A percentile compares a stretch with the other conserved stretches of the same genome.
These are phyloP conservation scores for Guaruba guarouba DNA, from an alignment of 2,113 vertebrate genomes.

Conservation along the genomic window DNA sequence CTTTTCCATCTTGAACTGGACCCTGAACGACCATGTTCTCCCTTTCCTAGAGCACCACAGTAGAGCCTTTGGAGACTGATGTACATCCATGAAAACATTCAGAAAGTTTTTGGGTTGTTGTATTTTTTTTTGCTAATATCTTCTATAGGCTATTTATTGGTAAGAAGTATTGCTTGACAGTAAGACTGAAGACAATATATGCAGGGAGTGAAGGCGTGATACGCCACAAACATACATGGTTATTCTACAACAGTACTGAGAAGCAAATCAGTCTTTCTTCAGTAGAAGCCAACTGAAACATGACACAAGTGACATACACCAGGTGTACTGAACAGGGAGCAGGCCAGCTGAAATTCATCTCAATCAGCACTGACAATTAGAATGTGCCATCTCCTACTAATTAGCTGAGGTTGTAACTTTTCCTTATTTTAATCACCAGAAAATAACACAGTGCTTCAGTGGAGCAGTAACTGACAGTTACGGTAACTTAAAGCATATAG, in stretches of 20 bases:
- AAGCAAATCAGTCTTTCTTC: background rate
- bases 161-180: background rate
- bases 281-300: background rate
- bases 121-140: background rate
- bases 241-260: background rate
- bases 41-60: background rate
- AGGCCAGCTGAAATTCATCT: background rate
- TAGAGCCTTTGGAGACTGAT: background rate
- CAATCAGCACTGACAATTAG: background rate
- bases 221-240: background rate
- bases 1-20: background rate
- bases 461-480: background rate
- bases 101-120: background rate
- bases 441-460: background rate
- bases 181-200: background rate
- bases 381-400: background rate
- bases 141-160: background rate
- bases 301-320: background rate
- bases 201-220: too few relatives aligned
- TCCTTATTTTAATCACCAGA: background rate
- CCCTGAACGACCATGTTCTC: background rate
- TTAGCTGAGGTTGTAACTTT: background rate
- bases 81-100: background rate
- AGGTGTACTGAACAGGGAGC: background rate
- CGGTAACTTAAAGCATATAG: background rate